Base-by-base conservation (phyloP, 2,888 invertebrate genomes). In the Euzetes globulus region DNA sequence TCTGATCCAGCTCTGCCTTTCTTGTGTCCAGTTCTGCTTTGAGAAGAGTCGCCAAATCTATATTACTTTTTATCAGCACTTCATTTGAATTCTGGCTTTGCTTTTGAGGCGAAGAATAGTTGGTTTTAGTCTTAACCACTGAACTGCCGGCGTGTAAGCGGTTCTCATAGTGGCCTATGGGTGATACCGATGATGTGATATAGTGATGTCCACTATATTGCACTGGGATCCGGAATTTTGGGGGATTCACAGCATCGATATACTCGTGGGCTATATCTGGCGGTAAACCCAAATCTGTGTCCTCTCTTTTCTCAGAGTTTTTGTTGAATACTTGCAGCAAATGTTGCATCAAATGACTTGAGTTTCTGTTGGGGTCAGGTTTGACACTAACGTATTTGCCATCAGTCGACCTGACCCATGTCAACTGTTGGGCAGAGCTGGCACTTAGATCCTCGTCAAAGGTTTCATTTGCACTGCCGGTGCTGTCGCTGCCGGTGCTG, bases 1-100 rank as follows among this genome's bases (percentile, higher is more conserved):
- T 75, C 15, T 45, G 50, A 22, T 75, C 72, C 70, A 74, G n/a
- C 37, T 74, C 71, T 11, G 19, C 74, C 7, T 71, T 74, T 29
- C 71, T 74, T 11, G 71, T 71, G 41, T 74, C 74, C 19, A 74
- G 71, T n/a, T 74, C 74, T 63, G 71, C 52, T 50, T 71, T 74
- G 1, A 74, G 25, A 58, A 74, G 63, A 29, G 50, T 9, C 15
- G 71, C 63, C 58, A 74, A 29, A 47, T 74, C 71, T 71, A 27
- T 37, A 47, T 70, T 70, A 7, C 47, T 11, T 0, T n/a, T n/a
- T n/a, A n/a, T n/a, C n/a, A n/a, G 17, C 15, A 17, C 15, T 22
- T 70, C 70, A 15, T 19, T 19, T 0, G 33, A 9, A 7, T n/a
- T 41, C 13, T 41, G 41, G 41, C 9, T 70, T 47, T 15, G 22